Evolutionary conservation across 64 coral and sea anemone species (phyloP).

Genomic region (Orbicella faveolata): DNA sequence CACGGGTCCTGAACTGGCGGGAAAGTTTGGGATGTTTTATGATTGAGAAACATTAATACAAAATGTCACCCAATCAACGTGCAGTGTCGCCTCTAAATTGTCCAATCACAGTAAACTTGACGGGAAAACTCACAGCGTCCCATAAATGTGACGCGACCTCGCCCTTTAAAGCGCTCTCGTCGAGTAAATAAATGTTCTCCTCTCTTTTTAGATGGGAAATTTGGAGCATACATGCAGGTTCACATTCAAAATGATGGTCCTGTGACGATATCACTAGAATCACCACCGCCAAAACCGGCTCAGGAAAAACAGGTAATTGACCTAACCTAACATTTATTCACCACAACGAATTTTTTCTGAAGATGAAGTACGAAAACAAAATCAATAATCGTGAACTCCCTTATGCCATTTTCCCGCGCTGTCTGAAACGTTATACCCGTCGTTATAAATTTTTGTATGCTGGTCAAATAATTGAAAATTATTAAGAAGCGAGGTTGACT

Average conservation of each 20-base stretch:
- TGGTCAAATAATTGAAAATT: no score
- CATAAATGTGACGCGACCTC: no score
- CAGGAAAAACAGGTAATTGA: constrained; percentile 66
- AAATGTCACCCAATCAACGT: neutral
- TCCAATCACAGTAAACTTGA: neutral
- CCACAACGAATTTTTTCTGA: neutral
- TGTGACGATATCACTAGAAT: constrained; percentile 89
- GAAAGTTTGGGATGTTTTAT: neutral
- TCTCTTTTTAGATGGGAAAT: constrained; percentile 80
- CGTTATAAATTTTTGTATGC: no score
- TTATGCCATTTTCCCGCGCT: no score
- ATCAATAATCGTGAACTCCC: no score
- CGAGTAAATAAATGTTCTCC: neutral
- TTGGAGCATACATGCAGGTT: constrained; percentile 99
- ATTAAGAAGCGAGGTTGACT: no score
- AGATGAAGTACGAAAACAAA: no score
- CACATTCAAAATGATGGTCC: constrained; percentile 99
- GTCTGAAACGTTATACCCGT: no score
- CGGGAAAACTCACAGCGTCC: neutral
- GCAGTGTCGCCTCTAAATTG: neutral
- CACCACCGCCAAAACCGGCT: constrained; percentile 56
- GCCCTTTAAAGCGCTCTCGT: neutral
- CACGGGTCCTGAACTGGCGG: neutral
- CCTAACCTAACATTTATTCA: neutral
- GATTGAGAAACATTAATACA: neutral